A percentile compares a stretch with the other conserved stretches of the same genome.
phyloP scores from a whole-genome alignment of 92 coral and sea anemone genomes.

The Porites lobata region DNA sequence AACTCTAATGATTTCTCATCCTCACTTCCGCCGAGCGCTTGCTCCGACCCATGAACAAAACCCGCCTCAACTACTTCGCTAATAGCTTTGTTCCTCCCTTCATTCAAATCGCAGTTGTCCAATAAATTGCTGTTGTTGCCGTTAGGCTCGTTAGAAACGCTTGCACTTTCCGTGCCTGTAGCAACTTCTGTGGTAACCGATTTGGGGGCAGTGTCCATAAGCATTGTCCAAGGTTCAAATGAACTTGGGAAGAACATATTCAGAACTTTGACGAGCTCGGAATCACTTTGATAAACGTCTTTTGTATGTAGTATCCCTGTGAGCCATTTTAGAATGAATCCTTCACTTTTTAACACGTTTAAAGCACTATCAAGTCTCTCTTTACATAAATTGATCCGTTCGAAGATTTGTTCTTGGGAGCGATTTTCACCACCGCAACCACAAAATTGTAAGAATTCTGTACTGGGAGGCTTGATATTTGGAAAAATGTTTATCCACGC shows the following conservation, averaged over 20 bases:
- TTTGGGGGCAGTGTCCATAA: not conserved
- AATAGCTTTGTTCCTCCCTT: conserved; percentile 9
- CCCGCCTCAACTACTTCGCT: conserved; percentile 10
- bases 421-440: conserved; percentile 32
- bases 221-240: not conserved
- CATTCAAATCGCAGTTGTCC: conserved; percentile 6
- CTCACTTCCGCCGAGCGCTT: conserved; percentile 74
- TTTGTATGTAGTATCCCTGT: conserved; percentile 59
- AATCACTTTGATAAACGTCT: conserved; percentile 53
- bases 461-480: conserved; percentile 72
- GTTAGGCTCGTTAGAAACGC: not conserved
- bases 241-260: conserved; percentile 65
- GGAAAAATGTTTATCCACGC: conserved; percentile 75
- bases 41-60: conserved; percentile 43
- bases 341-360: conserved; percentile 72
- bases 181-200: conserved; percentile 12
- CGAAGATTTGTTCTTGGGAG: conserved; percentile 50
- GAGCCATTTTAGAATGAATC: conserved; percentile 83
- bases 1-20: not conserved
- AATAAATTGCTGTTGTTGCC: not conserved
- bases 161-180: not conserved
- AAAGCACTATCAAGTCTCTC: conserved; percentile 71
- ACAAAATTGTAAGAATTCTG: conserved; percentile 64
- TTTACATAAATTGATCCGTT: conserved; percentile 67
- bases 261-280: conserved; percentile 59